Evolutionary conservation across 1,140 invertebrate species (phyloP), one percentile per base, ranked within the genome.

Genomic region (Amyelois transitella): DNA sequence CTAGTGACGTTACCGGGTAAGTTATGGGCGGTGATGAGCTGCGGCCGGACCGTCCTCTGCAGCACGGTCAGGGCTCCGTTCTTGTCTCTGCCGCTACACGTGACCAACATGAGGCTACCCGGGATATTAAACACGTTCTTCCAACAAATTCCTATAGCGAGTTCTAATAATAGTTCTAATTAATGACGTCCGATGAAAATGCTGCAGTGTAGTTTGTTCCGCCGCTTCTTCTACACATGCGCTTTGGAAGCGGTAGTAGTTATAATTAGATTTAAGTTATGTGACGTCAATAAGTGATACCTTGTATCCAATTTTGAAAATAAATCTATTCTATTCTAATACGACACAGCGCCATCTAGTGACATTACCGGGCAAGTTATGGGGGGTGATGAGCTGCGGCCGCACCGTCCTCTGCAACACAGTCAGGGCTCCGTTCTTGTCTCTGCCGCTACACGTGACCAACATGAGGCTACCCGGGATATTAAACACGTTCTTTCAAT

Each of bases 11-110:
- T 43, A 18, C 32, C 32, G 2, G 32, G 32, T 14, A 38, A 14
- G 64, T 97, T 94, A 89, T 99, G 98, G 1, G 97, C 98, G 0
- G 97, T 99, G 1, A 99, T 94, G 7, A 98, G 92, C 75, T 96
- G 95, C 0, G 96, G 95, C 56, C 94, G 22, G 8, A 51, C 1
- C 21, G 21, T 22, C 22, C 49, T 5, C 49, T 51, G 49, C 49
- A 51, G 49, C 0, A 51, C 49, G 18, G 21, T 18, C 2, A 50
- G 21, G 6, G 48, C 50, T 20, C 50, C 24, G 18, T 43, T 52
- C 51, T 43, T 43, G 5, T 28, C 43, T 10, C 47, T 19, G 4
- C 21, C 24, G 14, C 8, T 6, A 25, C 5, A 18, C 12, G 49
- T 14, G n/a, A 28, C 5, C 7, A 28, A 14, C 49, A 14, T 14